These are phyloP conservation scores for Aleiodes leptofemur DNA, from an alignment of 2,888 invertebrate genomes.

Conservation along the genomic window DNA sequence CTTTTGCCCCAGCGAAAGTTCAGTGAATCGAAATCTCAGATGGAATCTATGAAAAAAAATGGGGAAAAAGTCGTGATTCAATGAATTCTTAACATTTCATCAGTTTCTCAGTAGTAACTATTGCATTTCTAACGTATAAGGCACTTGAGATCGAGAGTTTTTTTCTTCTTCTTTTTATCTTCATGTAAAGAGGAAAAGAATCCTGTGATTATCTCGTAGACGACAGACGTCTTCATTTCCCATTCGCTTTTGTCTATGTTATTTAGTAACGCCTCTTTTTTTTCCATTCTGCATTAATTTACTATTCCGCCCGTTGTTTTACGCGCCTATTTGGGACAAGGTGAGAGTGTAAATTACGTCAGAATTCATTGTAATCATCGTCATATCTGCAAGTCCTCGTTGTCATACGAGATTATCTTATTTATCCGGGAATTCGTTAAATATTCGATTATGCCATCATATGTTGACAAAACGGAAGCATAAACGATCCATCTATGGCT, in stretches of 20 bases:
- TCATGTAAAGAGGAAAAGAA: too few relatives aligned
- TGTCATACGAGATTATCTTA: slow-evolving; percentile 6
- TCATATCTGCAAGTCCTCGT: slow-evolving; percentile 14
- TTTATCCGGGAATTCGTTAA: neutral
- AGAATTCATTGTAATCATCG: slow-evolving; percentile 37
- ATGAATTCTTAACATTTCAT: too few relatives aligned
- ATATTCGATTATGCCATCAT: slow-evolving; percentile 27
- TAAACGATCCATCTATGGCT: slow-evolving; percentile 29
- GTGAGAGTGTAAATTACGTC: slow-evolving; percentile 12
- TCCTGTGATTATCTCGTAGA: slow-evolving; percentile 16
- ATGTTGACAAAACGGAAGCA: slow-evolving; percentile 33
- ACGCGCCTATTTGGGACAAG: slow-evolving; percentile 37
- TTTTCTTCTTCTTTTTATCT: too few relatives aligned
- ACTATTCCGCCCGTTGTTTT: slow-evolving; percentile 1
- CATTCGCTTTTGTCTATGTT: slow-evolving; percentile 20
- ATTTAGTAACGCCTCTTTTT: neutral
- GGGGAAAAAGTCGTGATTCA: neutral
- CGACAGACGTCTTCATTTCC: slow-evolving; percentile 22
- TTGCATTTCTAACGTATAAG: too few relatives aligned
- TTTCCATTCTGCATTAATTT: neutral
- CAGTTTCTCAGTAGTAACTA: too few relatives aligned
- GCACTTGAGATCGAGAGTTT: too few relatives aligned
- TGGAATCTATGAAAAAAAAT: neutral
- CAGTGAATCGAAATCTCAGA: slow-evolving; percentile 14
- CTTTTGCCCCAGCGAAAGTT: slow-evolving; percentile 50